Percentiles rank a stretch among this genome's conserved stretches.
Evolutionary conservation across 2,797 vertebrate genomes (phyloP).

Genomic region (Helicolenus hilgendorfi): DNA sequence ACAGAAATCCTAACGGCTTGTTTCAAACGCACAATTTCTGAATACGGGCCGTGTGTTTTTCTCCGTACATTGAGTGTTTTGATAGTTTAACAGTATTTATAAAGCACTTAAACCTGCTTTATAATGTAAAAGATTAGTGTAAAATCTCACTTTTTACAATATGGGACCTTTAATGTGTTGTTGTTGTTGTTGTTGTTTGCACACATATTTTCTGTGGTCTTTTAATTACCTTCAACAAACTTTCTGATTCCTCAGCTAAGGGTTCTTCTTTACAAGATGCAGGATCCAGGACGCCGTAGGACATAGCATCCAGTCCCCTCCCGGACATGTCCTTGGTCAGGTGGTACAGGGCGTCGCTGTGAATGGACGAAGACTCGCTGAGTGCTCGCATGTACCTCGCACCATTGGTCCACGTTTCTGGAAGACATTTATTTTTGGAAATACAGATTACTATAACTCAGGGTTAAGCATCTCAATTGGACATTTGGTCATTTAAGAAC

Average conservation of each 20-base stretch:
- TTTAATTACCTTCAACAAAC: constrained; percentile 58
- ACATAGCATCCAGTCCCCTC: constrained; percentile 56
- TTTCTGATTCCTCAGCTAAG: constrained; percentile 42
- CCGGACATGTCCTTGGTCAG: constrained; percentile 80
- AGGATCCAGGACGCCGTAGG: constrained; percentile 51
- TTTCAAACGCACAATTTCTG: too few relatives aligned
- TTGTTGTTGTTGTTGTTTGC: not conserved
- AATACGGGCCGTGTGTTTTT: too few relatives aligned
- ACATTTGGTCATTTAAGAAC: not conserved
- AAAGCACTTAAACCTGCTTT: too few relatives aligned
- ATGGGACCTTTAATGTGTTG: too few relatives aligned
- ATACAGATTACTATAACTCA: not conserved
- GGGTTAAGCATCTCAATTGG: not conserved
- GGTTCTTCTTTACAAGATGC: constrained; percentile 21
- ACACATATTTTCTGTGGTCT: not conserved
- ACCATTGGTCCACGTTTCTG: constrained; percentile 58
- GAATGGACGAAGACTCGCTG: constrained; percentile 84
- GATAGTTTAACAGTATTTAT: too few relatives aligned
- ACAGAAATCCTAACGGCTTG: too few relatives aligned
- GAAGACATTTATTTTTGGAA: constrained; percentile 31
- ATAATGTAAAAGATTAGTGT: too few relatives aligned
- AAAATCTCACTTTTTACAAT: too few relatives aligned
- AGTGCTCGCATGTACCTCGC: constrained; percentile 58
- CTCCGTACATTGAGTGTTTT: too few relatives aligned
- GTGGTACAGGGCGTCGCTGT: constrained; percentile 87